Conservation (phyloP, 2,888 invertebrate genomes). For the Ophion obscuratus region DNA sequence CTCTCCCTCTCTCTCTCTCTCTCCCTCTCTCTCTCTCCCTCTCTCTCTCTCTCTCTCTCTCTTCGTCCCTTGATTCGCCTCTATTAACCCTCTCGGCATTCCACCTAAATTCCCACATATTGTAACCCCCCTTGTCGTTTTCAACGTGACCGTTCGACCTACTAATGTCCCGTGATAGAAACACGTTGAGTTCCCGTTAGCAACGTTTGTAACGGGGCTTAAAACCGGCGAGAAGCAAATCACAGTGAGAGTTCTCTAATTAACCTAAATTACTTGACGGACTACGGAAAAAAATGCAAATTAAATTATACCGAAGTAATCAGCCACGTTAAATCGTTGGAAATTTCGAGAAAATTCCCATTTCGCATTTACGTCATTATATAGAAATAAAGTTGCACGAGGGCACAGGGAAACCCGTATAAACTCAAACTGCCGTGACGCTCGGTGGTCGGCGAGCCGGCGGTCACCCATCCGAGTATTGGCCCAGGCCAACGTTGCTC, state of each 20-base stretch:
- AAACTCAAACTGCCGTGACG: no score
- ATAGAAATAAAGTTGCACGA: background rate
- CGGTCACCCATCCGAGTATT: background rate
- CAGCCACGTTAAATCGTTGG: background rate
- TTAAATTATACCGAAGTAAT: background rate
- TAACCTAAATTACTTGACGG: background rate
- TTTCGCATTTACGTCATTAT: background rate
- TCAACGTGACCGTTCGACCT: constrained; percentile 7
- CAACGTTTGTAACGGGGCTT: background rate
- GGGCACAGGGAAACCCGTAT: background rate
- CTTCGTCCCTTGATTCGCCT: background rate
- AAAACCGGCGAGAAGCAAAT: background rate
- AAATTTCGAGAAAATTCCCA: background rate
- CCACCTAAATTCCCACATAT: constrained; percentile 23
- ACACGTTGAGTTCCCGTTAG: background rate
- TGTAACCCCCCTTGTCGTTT: background rate
- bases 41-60: background rate
- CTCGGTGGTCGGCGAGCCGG: no score
- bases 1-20: background rate
- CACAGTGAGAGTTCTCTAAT: background rate
- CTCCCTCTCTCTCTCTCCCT: background rate
- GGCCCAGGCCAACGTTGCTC: background rate
- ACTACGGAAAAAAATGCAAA: background rate
- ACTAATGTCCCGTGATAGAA: background rate
- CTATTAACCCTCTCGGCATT: constrained; percentile 27